phyloP scores from a whole-genome alignment of 2,113 vertebrate species.

The Coreoperca whiteheadi region DNA sequence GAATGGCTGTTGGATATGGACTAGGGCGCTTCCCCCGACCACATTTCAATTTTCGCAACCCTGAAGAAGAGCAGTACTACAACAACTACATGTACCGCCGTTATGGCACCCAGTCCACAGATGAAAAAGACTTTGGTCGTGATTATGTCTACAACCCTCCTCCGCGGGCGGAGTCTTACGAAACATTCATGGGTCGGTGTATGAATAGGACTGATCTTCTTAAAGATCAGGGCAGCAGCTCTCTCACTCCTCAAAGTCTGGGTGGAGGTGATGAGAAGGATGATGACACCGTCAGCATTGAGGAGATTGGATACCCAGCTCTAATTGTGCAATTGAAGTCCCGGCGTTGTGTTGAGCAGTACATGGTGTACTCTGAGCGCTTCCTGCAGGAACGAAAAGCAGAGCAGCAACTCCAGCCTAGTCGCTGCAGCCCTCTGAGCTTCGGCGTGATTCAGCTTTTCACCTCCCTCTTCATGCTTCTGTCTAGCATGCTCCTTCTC shows the following conservation, averaged over 20 bases:
- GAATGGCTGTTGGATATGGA: slow-evolving; percentile 84
- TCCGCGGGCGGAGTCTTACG: slow-evolving; percentile 70
- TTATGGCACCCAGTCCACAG: slow-evolving; percentile 77
- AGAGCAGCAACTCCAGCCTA: slow-evolving; percentile 19
- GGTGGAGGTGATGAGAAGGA: slow-evolving; percentile 21
- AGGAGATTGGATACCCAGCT: slow-evolving; percentile 81
- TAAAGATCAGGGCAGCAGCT: slow-evolving; percentile 37
- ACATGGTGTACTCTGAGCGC: slow-evolving; percentile 71
- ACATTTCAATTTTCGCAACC: slow-evolving; percentile 79
- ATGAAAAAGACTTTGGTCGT: slow-evolving; percentile 74
- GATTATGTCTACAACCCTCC: slow-evolving; percentile 78
- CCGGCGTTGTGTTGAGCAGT: slow-evolving; percentile 75
- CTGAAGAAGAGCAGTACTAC: slow-evolving; percentile 80
- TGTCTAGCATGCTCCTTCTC: slow-evolving; percentile 78
- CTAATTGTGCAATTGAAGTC: slow-evolving; percentile 79
- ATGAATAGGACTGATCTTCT: slow-evolving; percentile 75
- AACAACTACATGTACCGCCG: slow-evolving; percentile 84
- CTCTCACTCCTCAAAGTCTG: background rate
- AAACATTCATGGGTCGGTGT: slow-evolving; percentile 77
- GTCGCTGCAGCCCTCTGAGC: slow-evolving; percentile 33
- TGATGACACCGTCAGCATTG: slow-evolving; percentile 77
- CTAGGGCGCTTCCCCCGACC: slow-evolving; percentile 83
- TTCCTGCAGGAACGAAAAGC: slow-evolving; percentile 73
- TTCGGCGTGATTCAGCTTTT: slow-evolving; percentile 57
- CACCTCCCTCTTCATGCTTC: slow-evolving; percentile 62